Base-by-base conservation (phyloP, 2,797 vertebrate genomes). In the Cirrhinus mrigala region DNA sequence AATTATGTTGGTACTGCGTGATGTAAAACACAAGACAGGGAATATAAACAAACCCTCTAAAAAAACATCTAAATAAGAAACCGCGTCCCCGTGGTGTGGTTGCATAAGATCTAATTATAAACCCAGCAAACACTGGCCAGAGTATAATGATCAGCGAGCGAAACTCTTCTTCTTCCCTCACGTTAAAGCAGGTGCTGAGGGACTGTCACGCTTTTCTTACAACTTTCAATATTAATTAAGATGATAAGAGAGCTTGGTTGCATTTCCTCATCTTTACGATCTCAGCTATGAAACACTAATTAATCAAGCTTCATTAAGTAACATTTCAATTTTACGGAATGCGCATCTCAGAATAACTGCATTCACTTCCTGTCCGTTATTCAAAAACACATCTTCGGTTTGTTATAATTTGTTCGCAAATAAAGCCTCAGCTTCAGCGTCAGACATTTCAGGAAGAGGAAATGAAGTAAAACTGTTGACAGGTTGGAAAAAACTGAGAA, bases 221-320 rank as follows among this genome's bases (percentile, higher is more conserved):
- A 91, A 92, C 90, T 90, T 93, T 89, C 88, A 89, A 81, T 89
- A 88, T 92, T 94, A 94, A 95, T 95, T 95, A 93, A 93, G 94
- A 92, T 91, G 92, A 95, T 92, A 92, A 93, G 89, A 91, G 89
- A 93, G 90, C 87, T 92, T 85, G 83, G 91, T 84, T 93, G 92
- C 86, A 80, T 90, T 86, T 89, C 91, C 90, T 83, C 48, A 9
- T 80, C 37, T 75, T 85, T 75, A 88, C 88, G 71, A 90, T 94
- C 89, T 89, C 85, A 90, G 88, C 56, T 33, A 15, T 84, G 87
- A 91, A 91, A 92, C 92, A 90, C 91, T 93, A 94, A 95, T 95
- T 93, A 93, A 94, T 92, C 90, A 91, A 92, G 91, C 92, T 91
- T 93, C 93, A 93, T 94, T 94, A 92, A 93, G 92, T 92, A 91